These are phyloP conservation scores for Poecile atricapillus DNA, from an alignment of 2,113 vertebrate species.

Conservation along the genomic window DNA sequence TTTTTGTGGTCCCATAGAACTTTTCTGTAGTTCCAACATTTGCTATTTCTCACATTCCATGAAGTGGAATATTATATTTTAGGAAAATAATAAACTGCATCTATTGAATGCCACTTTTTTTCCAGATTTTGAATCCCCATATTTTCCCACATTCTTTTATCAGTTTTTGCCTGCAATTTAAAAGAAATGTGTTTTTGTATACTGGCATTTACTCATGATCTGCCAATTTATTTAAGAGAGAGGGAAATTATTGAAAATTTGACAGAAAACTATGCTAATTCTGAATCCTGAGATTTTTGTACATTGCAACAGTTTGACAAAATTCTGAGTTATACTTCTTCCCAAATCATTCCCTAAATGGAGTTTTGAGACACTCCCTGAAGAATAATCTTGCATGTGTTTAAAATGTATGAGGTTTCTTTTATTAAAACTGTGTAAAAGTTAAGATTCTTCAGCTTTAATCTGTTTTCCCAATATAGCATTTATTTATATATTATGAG, in stretches of 20 bases:
- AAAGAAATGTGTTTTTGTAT: neutral
- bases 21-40: neutral
- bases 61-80: neutral
- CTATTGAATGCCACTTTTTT: neutral
- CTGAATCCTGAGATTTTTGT: neutral
- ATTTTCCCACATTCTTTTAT: neutral
- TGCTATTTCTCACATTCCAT: neutral
- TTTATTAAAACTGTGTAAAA: conserved; percentile 7
- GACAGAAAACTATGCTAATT: neutral
- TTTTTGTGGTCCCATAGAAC: neutral
- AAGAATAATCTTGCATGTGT: neutral
- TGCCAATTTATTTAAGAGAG: neutral
- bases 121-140: neutral
- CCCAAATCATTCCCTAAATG: neutral
- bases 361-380: neutral
- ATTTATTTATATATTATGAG: neutral
- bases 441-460: neutral
- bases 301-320: neutral
- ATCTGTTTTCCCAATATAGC: neutral
- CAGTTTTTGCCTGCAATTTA: neutral
- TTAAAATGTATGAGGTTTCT: conserved; percentile 9
- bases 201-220: neutral
- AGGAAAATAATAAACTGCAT: neutral
- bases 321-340: neutral
- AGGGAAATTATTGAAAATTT: neutral